Base-by-base conservation (phyloP, 2,113 vertebrate genomes). In the Podarcis cretensis region DNA sequence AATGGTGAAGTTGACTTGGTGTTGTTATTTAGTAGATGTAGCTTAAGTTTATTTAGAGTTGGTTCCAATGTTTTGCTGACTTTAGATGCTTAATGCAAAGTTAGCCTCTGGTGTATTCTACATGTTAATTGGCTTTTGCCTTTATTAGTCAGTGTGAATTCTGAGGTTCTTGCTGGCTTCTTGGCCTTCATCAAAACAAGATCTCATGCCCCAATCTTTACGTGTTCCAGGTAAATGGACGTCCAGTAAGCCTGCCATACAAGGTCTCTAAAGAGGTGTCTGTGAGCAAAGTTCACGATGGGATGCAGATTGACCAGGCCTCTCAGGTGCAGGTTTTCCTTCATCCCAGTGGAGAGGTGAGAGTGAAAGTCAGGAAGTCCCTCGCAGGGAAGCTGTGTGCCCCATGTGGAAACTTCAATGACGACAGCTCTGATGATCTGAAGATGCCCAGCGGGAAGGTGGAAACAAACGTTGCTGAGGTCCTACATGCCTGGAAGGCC, bases 321-420 rank as follows among this genome's bases (percentile, higher is more conserved):
- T 69, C 63, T 37, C 59, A 77, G 32, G 74, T 77, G 40, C 87
- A 83, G 43, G 23, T 88, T 37, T 65, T 84, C 16, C 63, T 88
- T 59, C n/a, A 69, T 76, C 63, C 27, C 35, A 30, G 76, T 30
- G 81, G 81, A 9, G 43, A 54, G 23, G 73, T 88, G 63, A 83
- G 73, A 13, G 74, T 88, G 23, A 68, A 4, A 81, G 81, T 66
- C 71, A 54, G 54, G 30, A 30, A 27, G 4, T 21, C 7, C 37
- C 59, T 83, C 4, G 40, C 59, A 57, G 87, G 73, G 23, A 77
- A 83, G n/a, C 63, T 88, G 13, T 88, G 87, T 84, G 87, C 73
- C 30, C 14, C 87, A 10, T 88, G 87, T 57, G 87, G 87, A 84
- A 88, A 88, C 23, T 77, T 83, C 40, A 88, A 88, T 35, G 65